Conservation (phyloP, 2,113 vertebrate species). For the Pterophyllum scalare region DNA sequence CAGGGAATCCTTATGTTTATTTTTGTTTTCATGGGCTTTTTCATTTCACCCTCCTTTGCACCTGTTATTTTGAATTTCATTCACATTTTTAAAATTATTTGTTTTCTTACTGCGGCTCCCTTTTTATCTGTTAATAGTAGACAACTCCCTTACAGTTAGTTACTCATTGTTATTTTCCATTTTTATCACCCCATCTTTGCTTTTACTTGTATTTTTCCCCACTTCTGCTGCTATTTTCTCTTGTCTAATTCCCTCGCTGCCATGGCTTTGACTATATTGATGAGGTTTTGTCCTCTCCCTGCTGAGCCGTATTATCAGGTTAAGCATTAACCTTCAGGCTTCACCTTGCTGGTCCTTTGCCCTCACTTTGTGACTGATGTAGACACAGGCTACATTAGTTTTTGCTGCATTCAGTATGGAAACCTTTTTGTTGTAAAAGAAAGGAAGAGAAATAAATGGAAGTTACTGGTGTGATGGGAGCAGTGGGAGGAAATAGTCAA, state of each 20-base stretch:
- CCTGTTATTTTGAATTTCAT: slow-evolving; percentile 1
- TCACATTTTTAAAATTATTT: background rate
- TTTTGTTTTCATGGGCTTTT: background rate
- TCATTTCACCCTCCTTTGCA: background rate
- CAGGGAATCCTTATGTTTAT: background rate
- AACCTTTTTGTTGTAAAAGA: background rate
- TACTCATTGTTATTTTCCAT: background rate
- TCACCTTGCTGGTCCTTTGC: slow-evolving; percentile 37
- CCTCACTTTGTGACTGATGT: background rate
- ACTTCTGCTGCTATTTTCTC: background rate
- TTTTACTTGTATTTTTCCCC: background rate
- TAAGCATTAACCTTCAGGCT: slow-evolving; percentile 64
- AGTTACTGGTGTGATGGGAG: background rate
- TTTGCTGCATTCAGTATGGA: background rate
- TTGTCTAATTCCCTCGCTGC: background rate
- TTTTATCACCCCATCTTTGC: background rate
- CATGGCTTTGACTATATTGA: slow-evolving; percentile 28
- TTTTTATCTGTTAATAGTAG: background rate
- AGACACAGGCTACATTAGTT: background rate
- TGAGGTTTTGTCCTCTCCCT: slow-evolving; percentile 47
- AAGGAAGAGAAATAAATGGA: background rate
- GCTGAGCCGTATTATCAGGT: slow-evolving; percentile 54
- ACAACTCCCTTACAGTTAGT: background rate
- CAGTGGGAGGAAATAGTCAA: background rate
- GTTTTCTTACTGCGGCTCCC: background rate